Evolutionary conservation across 2,797 vertebrate genomes (phyloP).

Genomic region (Denticeps clupeoides): DNA sequence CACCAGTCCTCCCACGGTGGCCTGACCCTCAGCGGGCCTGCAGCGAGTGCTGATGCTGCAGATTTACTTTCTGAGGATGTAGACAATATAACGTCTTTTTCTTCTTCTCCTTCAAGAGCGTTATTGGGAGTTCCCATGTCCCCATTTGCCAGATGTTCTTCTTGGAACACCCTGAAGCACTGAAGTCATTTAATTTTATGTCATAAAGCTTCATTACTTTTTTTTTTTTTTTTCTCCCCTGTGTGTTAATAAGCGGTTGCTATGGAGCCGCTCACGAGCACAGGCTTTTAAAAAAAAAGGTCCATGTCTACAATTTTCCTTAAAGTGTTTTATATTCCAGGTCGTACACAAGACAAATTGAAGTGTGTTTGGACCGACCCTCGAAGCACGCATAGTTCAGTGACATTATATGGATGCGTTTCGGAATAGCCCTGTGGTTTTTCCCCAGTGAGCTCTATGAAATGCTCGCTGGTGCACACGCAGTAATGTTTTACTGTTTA

Average conservation of each 20-base stretch:
- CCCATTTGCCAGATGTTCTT: no score
- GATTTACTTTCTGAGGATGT: no score
- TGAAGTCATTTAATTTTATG: no score
- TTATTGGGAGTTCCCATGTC: no score
- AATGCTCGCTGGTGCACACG: constrained; percentile 10
- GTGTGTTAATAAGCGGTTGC: no score
- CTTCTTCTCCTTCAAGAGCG: no score
- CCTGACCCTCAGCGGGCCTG: not conserved
- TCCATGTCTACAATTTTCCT: constrained; percentile 16
- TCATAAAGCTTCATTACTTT: no score
- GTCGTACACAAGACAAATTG: not conserved
- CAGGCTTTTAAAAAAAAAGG: no score
- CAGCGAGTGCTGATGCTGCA: constrained; percentile 40
- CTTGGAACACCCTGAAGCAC: no score
- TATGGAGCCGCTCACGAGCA: no score
- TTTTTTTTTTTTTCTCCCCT: no score
- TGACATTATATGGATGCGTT: constrained; percentile 4
- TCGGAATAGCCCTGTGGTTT: constrained; percentile 26
- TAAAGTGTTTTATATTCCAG: not conserved
- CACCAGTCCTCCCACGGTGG: constrained; percentile 19
- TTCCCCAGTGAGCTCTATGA: constrained; percentile 22
- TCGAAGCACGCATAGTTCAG: constrained; percentile 19
- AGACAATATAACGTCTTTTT: no score
- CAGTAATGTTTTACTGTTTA: constrained; percentile 27
- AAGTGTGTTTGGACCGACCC: constrained; percentile 18